Evolutionary conservation across 2,888 invertebrate genomes (phyloP).

Genomic region (Conops quadrifasciatus): DNA sequence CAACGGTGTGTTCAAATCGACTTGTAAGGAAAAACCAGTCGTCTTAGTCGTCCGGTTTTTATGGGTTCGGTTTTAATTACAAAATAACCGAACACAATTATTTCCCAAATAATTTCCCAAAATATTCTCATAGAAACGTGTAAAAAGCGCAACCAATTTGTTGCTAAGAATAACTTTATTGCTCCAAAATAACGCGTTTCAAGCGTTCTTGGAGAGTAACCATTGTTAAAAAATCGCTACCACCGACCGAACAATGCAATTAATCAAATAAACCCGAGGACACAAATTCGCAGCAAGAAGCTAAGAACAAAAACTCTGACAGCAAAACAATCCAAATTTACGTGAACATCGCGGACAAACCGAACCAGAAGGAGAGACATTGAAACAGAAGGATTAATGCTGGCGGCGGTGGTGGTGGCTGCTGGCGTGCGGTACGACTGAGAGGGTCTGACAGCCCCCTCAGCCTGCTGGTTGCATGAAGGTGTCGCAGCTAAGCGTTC

Average conservation of each 20-base stretch:
- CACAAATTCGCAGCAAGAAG: neutral
- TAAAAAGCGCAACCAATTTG: too few relatives aligned
- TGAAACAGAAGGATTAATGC: constrained; percentile 57
- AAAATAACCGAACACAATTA: too few relatives aligned
- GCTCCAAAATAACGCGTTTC: too few relatives aligned
- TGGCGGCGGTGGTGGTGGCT: constrained; percentile 46
- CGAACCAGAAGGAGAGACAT: neutral
- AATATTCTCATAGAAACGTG: too few relatives aligned
- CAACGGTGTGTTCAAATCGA: too few relatives aligned
- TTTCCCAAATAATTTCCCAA: too few relatives aligned
- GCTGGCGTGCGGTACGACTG: constrained; percentile 41
- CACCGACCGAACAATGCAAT: neutral
- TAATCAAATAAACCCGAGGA: constrained; percentile 17
- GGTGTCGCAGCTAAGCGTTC: constrained; percentile 50
- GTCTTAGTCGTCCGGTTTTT: too few relatives aligned
- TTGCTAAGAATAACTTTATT: too few relatives aligned
- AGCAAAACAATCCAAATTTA: constrained; percentile 30
- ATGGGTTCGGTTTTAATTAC: too few relatives aligned
- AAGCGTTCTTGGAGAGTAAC: neutral
- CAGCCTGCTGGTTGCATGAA: constrained; percentile 41
- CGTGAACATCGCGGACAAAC: constrained; percentile 12
- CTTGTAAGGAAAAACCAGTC: too few relatives aligned
- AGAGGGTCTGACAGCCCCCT: constrained; percentile 33
- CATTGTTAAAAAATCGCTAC: constrained; percentile 1
- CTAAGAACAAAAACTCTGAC: constrained; percentile 14